Evolutionary conservation across 2,797 vertebrate genomes (phyloP).

Genomic region (Parauchenoglanis ngamensis): DNA sequence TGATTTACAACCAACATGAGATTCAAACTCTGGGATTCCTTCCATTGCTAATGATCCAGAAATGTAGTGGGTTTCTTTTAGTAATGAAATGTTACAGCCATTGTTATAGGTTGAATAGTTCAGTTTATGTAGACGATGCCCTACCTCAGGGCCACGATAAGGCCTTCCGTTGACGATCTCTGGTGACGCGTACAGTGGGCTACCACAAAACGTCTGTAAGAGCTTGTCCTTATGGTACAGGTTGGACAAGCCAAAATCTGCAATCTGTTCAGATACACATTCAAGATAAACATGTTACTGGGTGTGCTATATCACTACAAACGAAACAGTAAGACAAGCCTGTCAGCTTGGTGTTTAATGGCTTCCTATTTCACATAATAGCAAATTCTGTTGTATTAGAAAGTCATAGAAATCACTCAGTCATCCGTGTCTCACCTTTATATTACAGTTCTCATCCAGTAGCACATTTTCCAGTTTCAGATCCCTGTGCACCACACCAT

Average conservation of each 20-base stretch:
- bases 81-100: background rate
- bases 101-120: background rate
- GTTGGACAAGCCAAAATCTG: slow-evolving; percentile 98
- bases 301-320: background rate
- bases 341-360: background rate
- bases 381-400: background rate
- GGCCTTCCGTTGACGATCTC: slow-evolving; percentile 99
- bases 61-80: background rate
- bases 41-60: background rate
- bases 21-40: background rate
- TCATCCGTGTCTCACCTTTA: slow-evolving; percentile 82
- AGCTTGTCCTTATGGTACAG: slow-evolving; percentile 97
- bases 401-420: background rate
- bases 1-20: background rate
- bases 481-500: slow-evolving; percentile 96
- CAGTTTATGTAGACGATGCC: slow-evolving; percentile 34
- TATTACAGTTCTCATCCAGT: slow-evolving; percentile 99
- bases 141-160: slow-evolving; percentile 95
- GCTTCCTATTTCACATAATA: background rate
- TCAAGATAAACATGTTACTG: background rate
- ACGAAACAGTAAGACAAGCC: background rate
- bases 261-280: slow-evolving; percentile 80
- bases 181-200: slow-evolving; percentile 95
- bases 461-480: slow-evolving; percentile 99
- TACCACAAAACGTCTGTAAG: slow-evolving; percentile 97